Conservation (phyloP, 2,113 vertebrate genomes). For the Taurulus bubalis region DNA sequence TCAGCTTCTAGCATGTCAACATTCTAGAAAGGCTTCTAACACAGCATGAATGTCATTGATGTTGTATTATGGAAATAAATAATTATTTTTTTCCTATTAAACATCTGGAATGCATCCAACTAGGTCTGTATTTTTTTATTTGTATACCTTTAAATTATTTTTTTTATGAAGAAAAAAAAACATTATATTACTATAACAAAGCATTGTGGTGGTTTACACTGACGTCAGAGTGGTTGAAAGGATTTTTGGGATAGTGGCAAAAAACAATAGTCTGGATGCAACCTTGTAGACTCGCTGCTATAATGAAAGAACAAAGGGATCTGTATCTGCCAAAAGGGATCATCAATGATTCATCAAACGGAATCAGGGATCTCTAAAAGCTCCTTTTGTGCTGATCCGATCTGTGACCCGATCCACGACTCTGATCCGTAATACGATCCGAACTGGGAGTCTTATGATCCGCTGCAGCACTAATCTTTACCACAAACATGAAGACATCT, state of each 20-base stretch:
- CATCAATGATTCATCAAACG: too few species aligned
- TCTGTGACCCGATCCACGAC: too few species aligned
- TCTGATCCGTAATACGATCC: too few species aligned
- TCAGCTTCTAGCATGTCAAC: constrained; percentile 38
- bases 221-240: too few species aligned
- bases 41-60: constrained; percentile 1
- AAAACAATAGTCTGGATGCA: too few species aligned
- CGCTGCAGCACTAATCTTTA: background rate
- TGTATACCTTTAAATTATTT: background rate
- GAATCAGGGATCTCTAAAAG: too few species aligned
- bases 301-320: too few species aligned
- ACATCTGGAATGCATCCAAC: background rate
- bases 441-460: background rate
- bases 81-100: background rate
- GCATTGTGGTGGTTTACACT: too few species aligned
- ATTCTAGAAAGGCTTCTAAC: constrained; percentile 22
- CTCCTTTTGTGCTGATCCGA: too few species aligned
- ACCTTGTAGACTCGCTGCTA: too few species aligned
- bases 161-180: background rate
- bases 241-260: too few species aligned
- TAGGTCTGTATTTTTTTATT: background rate
- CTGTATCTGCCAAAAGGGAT: too few species aligned
- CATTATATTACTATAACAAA: background rate
- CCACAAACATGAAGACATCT: background rate
- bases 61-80: constrained; percentile 6